Percentiles rank a stretch among this genome's conserved stretches.
Evolutionary conservation across 2,888 invertebrate genomes (phyloP).

Genomic region (Cerastoderma edule): DNA sequence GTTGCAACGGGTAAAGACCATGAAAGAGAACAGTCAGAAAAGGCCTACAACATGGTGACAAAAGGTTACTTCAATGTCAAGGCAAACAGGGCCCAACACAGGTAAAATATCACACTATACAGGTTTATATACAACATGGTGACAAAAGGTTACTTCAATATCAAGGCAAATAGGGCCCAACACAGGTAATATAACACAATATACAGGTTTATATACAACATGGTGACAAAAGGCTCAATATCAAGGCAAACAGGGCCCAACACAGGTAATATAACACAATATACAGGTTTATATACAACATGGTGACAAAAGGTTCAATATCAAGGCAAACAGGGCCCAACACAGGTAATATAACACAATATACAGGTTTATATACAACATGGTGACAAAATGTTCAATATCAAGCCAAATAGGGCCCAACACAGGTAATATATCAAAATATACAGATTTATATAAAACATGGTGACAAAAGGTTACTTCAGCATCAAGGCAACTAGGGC

Average conservation of each 20-base stretch:
- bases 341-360: slow-evolving; percentile 64
- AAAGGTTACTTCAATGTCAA: slow-evolving; percentile 70
- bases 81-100: slow-evolving; percentile 69
- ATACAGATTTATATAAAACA: slow-evolving; percentile 56
- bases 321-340: slow-evolving; percentile 70
- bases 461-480: slow-evolving; percentile 74
- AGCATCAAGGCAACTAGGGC: slow-evolving; percentile 69
- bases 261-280: slow-evolving; percentile 64
- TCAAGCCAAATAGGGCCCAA: slow-evolving; percentile 70
- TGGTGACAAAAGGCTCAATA: slow-evolving; percentile 71
- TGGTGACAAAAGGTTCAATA: slow-evolving; percentile 71
- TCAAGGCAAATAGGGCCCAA: slow-evolving; percentile 70
- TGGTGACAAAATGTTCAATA: slow-evolving; percentile 71
- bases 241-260: slow-evolving; percentile 70
- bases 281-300: slow-evolving; percentile 56
- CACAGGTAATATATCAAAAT: slow-evolving; percentile 64
- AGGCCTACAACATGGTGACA: slow-evolving; percentile 74
- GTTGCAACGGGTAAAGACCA: slow-evolving; percentile 64
- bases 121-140: slow-evolving; percentile 66
- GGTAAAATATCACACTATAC: slow-evolving; percentile 55
- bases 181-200: slow-evolving; percentile 64
- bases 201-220: slow-evolving; percentile 56
- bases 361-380: slow-evolving; percentile 56
- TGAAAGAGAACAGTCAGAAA: slow-evolving; percentile 69
- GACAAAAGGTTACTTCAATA: slow-evolving; percentile 70